Evolutionary conservation across 1,140 invertebrate genomes (phyloP).

Genomic region (Zaprionus ornatus): DNA sequence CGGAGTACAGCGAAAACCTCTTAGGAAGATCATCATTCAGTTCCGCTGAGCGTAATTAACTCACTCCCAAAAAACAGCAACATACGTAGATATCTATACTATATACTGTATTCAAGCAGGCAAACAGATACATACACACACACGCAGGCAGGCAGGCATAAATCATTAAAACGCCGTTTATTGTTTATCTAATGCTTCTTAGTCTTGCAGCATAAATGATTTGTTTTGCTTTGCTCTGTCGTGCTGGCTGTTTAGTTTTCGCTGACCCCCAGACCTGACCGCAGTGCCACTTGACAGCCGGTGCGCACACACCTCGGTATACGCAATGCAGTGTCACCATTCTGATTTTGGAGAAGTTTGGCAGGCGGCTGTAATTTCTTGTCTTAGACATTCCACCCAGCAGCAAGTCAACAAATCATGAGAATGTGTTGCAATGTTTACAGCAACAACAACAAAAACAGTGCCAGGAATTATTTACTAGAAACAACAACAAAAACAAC

Average conservation of each 20-base stretch:
- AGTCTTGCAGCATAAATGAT: conserved; percentile 70
- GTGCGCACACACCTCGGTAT: conserved; percentile 31
- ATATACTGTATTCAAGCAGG: no score
- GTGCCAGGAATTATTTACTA: conserved; percentile 20
- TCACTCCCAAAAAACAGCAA: conserved; percentile 10
- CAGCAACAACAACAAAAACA: conserved; percentile 40
- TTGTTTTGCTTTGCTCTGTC: conserved; percentile 73
- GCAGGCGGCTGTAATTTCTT: conserved; percentile 27
- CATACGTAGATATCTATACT: conserved; percentile 3
- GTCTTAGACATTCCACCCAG: neutral
- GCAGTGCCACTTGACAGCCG: conserved; percentile 9
- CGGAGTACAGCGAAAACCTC: conserved; percentile 24
- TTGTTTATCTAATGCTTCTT: conserved; percentile 64
- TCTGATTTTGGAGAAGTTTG: neutral
- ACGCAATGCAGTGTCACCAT: conserved; percentile 25
- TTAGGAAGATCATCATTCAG: conserved; percentile 52
- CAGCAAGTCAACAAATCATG: conserved; percentile 43
- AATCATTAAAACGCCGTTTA: conserved; percentile 77
- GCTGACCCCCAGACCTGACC: no score
- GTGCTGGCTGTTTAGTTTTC: neutral
- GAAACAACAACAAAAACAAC: conserved; percentile 5
- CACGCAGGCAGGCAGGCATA: conserved; percentile 45
- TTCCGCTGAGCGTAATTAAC: conserved; percentile 50
- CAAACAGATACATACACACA: no score
- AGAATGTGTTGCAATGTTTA: conserved; percentile 55